Conservation (phyloP, 2,113 vertebrate species). For the Serinus canaria region DNA sequence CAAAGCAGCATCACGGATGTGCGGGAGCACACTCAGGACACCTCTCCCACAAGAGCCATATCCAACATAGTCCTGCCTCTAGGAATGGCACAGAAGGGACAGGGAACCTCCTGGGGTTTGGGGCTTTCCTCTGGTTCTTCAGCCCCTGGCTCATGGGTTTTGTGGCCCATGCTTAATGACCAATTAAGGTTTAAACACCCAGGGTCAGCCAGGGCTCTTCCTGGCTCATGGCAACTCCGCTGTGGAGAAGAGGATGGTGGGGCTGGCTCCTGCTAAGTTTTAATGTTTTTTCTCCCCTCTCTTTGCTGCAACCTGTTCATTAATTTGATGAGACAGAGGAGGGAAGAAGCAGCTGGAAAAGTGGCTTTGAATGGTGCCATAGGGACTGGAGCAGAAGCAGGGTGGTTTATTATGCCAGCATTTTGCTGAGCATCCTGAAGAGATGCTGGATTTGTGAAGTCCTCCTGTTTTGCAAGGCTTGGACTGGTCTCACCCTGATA, state of each 20-base stretch:
- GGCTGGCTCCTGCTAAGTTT: background rate
- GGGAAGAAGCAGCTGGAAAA: background rate
- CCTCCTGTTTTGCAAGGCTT: fast-evolving
- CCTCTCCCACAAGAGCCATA: fast-evolving
- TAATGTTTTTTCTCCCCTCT: background rate
- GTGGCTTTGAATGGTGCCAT: background rate
- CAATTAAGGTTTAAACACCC: background rate
- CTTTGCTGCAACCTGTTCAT: background rate
- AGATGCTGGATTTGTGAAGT: background rate
- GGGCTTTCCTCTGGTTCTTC: background rate
- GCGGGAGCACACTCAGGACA: background rate
- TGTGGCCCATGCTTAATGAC: background rate
- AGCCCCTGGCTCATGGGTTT: background rate
- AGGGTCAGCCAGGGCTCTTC: background rate
- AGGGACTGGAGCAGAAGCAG: background rate
- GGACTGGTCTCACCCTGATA: fast-evolving
- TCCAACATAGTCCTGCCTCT: fast-evolving
- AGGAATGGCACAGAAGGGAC: background rate
- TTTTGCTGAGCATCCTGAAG: background rate
- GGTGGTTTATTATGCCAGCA: background rate
- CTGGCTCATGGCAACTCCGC: background rate
- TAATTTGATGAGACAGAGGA: background rate
- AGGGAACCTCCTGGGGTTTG: background rate
- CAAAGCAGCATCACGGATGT: fast-evolving
- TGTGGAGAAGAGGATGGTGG: background rate